Evolutionary conservation across 2,888 invertebrate species (phyloP).

Genomic region (Pterostichus niger): DNA sequence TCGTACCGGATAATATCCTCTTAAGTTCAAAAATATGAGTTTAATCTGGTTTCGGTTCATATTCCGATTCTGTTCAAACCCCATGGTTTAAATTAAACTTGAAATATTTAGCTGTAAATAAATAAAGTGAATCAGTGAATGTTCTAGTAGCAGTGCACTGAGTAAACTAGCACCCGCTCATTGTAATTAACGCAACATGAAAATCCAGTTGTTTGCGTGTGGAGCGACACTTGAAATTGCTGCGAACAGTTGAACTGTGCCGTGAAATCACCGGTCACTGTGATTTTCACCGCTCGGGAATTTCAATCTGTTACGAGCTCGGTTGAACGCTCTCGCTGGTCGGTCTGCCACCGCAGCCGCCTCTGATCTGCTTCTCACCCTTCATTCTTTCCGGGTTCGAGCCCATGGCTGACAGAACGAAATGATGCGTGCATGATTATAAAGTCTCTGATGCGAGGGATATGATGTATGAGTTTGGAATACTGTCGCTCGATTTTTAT

Average conservation of each 20-base stretch:
- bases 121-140: too few relatives aligned
- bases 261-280: constrained; percentile 57
- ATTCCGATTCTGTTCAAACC: too few relatives aligned
- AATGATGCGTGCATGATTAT: constrained; percentile 58
- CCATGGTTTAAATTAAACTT: too few relatives aligned
- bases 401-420: constrained; percentile 15
- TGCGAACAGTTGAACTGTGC: constrained; percentile 55
- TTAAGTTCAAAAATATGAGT: too few relatives aligned
- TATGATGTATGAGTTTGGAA: constrained; percentile 26
- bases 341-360: neutral
- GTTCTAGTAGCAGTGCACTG: too few relatives aligned
- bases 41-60: too few relatives aligned
- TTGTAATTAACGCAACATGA: constrained; percentile 44
- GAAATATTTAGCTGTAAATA: too few relatives aligned
- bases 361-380: neutral
- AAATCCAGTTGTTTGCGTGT: constrained; percentile 31
- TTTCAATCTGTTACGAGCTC: constrained; percentile 50
- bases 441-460: constrained; percentile 13
- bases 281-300: constrained; percentile 54
- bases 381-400: neutral
- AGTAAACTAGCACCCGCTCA: neutral
- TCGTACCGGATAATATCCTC: too few relatives aligned
- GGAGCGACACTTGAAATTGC: constrained; percentile 42
- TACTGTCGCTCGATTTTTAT: neutral
- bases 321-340: constrained; percentile 27